Conservation (phyloP, 2,888 invertebrate species). For the Himalopsyche japonica region DNA sequence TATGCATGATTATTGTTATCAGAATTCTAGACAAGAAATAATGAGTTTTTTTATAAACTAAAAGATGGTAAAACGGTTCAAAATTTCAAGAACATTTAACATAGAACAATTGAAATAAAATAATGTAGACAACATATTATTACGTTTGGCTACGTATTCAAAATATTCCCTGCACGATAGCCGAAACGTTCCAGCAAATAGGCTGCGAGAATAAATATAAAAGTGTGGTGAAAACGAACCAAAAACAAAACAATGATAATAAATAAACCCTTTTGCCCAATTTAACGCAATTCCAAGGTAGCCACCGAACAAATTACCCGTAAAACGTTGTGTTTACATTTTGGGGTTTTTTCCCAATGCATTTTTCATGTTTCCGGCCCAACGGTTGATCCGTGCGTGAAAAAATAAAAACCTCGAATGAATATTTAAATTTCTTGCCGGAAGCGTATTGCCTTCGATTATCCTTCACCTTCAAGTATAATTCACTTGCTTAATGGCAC, state of each 20-base stretch:
- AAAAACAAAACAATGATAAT: conserved; percentile 19
- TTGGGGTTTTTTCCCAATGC: neutral
- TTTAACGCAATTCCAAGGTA: conserved; percentile 18
- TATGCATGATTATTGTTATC: neutral
- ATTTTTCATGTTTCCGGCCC: neutral
- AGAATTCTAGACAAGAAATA: neutral
- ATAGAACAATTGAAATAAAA: neutral
- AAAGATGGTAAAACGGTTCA: neutral
- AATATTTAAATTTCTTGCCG: neutral
- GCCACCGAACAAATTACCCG: conserved; percentile 20
- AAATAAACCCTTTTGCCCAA: conserved; percentile 17
- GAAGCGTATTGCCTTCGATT: neutral
- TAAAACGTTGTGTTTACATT: conserved; percentile 23
- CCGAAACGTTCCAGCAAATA: neutral
- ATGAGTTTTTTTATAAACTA: neutral
- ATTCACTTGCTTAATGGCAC: neutral
- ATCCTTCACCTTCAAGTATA: neutral
- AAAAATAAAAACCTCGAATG: neutral
- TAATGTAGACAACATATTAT: neutral
- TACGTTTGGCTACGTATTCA: neutral
- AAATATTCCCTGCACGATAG: neutral
- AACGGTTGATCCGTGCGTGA: neutral
- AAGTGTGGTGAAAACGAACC: conserved; percentile 1
- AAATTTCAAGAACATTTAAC: neutral
- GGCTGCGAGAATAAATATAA: conserved; percentile 1